Evolutionary conservation across 2,113 vertebrate species (phyloP), one percentile per base, ranked within the genome.

Genomic region (Cyprinodon tularosa): DNA sequence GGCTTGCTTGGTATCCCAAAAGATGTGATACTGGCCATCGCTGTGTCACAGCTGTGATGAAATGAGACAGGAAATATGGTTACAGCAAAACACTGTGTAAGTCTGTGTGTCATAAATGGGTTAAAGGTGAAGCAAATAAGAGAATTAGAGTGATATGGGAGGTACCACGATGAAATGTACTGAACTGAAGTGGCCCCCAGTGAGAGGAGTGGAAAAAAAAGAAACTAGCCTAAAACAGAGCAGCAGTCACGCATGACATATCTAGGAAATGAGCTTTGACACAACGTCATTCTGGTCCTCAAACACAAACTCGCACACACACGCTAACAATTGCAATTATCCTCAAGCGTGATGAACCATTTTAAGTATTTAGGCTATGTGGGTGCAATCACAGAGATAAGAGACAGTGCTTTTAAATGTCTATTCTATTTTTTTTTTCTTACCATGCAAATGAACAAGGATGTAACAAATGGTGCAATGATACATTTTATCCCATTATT

Each of bases 201-300:
- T 64, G 69, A 47, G 48, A 20, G 1, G 13, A 3, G 29, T 29
- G 29, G 22, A n/a, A 3, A 42, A 4, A 57, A 77, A 65, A 62
- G 48, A 79, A 62, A 66, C 39, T 14, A 40, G 29, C 20, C 65
- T 60, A 29, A 77, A 84, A 71, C 78, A 60, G 74, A 88, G 72
- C 63, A 69, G 75, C 71, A 83, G 79, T 77, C 78, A 78, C 38
- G 84, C 86, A 66, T 84, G 77, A 90, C 71, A 84, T 75, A 82
- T 82, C 80, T 68, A 85, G 83, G 80, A 90, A 90, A 90, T 89
- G 77, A 91, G 77, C 74, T 84, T 81, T 86, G 84, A 84, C 80
- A 69, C 81, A 71, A 72, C 81, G 72, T 82, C 70, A 77, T 4
- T 75, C 42, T 80, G 66, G 44, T 65, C 38, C 65, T 59, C 76